Percentiles rank a stretch among this genome's conserved stretches.
phyloP scores from a whole-genome alignment of 2,888 invertebrate genomes.

The Cordilura impudica region DNA sequence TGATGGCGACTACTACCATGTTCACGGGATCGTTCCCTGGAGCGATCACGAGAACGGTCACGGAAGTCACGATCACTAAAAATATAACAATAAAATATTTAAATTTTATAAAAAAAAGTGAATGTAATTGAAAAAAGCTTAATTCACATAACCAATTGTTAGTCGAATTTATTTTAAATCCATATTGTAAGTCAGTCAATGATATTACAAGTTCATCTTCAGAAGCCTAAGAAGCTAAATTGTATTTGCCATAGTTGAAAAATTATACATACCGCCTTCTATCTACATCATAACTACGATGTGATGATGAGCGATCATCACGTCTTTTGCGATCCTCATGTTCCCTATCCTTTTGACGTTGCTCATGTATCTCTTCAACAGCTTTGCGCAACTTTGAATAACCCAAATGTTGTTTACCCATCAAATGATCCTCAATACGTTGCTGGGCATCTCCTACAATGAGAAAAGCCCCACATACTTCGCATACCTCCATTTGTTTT shows the following conservation, averaged over 20 bases:
- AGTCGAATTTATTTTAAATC: too few relatives aligned
- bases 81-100: conserved; percentile 20
- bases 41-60: conserved; percentile 73
- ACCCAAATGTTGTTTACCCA: conserved; percentile 99
- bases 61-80: conserved; percentile 71
- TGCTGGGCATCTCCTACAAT: conserved; percentile 99
- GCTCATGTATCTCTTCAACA: conserved; percentile 82
- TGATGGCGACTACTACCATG: conserved; percentile 69
- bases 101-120: neutral
- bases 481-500: conserved; percentile 99
- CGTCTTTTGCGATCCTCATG: conserved; percentile 79
- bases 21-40: conserved; percentile 73
- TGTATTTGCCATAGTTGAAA: too few relatives aligned
- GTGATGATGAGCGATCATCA: conserved; percentile 70
- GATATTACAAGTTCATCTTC: too few relatives aligned
- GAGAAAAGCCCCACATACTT: conserved; percentile 98
- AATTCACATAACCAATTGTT: too few relatives aligned
- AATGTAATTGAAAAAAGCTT: neutral
- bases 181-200: too few relatives aligned
- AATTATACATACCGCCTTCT: conserved; percentile 70
- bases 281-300: conserved; percentile 64
- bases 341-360: conserved; percentile 82
- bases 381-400: conserved; percentile 85
- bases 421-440: conserved; percentile 97
- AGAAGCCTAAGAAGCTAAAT: too few relatives aligned